Percentiles rank a stretch among this genome's conserved stretches.
phyloP scores from a whole-genome alignment of 2,888 invertebrate species.

The Odontothrips loti region DNA sequence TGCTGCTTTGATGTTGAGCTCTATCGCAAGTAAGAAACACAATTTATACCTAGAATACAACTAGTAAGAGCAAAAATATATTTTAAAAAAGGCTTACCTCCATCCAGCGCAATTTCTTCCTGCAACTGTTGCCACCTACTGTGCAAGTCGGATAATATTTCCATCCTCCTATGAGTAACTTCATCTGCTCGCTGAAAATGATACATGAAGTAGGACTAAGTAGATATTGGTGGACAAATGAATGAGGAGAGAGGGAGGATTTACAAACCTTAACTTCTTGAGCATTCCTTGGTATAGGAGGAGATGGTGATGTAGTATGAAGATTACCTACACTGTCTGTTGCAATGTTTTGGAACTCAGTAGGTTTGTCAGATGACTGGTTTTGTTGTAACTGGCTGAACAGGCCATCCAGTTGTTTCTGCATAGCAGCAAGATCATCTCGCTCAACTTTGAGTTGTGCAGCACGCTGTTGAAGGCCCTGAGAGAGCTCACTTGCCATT shows the following conservation, averaged over 20 bases:
- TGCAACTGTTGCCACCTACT: conserved; percentile 7
- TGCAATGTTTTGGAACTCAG: background rate
- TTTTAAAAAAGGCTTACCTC: background rate
- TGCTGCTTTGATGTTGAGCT: background rate
- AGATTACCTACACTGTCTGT: background rate
- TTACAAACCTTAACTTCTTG: background rate
- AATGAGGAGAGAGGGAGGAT: background rate
- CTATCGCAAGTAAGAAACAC: background rate
- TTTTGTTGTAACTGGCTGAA: background rate
- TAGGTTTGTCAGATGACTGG: background rate
- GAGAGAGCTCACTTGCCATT: conserved; percentile 12
- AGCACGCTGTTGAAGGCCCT: background rate
- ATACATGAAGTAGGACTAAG: background rate
- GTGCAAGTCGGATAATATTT: background rate
- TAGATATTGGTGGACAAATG: background rate
- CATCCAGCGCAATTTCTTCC: background rate
- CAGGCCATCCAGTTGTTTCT: background rate
- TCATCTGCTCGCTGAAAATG: background rate
- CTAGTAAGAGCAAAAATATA: background rate
- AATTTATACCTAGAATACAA: background rate
- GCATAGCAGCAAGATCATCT: background rate
- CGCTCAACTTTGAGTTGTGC: conserved; percentile 18
- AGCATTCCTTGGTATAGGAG: background rate
- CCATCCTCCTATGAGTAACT: background rate
- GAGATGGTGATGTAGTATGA: background rate